phyloP scores from a whole-genome alignment of 2,113 vertebrate genomes.

The Pangasianodon hypophthalmus region DNA sequence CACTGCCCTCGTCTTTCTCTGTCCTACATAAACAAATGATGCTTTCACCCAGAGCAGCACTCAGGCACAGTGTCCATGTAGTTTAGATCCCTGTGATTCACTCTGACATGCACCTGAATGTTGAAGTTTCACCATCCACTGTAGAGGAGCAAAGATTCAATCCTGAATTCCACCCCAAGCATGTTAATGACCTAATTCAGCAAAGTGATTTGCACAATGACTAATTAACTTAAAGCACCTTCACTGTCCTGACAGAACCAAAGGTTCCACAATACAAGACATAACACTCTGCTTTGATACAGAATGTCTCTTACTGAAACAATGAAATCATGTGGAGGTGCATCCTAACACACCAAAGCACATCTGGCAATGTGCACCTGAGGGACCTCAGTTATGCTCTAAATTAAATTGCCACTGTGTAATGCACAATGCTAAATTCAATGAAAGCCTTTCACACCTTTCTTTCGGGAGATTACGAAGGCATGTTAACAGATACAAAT shows the following conservation, averaged over 20 bases:
- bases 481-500: slow-evolving; percentile 45
- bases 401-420: slow-evolving; percentile 60
- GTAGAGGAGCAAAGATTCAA: slow-evolving; percentile 37
- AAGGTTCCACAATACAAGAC: background rate
- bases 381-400: slow-evolving; percentile 52
- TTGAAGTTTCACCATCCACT: background rate
- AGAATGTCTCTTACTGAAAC: background rate
- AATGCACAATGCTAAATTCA: slow-evolving; percentile 58
- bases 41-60: slow-evolving; percentile 31
- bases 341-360: slow-evolving; percentile 5
- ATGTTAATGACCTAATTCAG: slow-evolving; percentile 44
- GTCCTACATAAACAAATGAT: slow-evolving; percentile 18
- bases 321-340: slow-evolving; percentile 3
- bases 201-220: slow-evolving; percentile 4
- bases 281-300: background rate
- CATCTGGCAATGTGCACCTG: slow-evolving; percentile 52
- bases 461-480: slow-evolving; percentile 49
- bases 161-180: background rate
- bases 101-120: background rate
- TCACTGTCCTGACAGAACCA: background rate
- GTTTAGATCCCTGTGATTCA: slow-evolving; percentile 29
- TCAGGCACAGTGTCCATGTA: slow-evolving; percentile 27
- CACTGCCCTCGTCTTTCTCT: background rate
- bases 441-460: slow-evolving; percentile 23
- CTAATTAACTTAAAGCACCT: background rate